Evolutionary conservation across 2,888 invertebrate species (phyloP).

Genomic region (Drosophila diplacantha): DNA sequence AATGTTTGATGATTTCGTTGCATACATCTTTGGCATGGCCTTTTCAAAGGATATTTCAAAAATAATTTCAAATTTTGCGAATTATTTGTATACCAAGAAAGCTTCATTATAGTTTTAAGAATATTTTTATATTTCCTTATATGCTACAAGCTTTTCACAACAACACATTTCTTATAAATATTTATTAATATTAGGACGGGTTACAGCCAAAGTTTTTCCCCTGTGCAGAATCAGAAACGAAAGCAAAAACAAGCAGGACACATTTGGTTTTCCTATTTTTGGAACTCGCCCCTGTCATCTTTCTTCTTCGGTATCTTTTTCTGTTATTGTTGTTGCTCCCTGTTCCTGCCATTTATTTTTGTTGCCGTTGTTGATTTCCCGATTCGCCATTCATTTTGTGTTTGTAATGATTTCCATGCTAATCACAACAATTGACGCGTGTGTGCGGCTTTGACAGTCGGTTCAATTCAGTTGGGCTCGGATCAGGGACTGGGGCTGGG

Average conservation of each 20-base stretch:
- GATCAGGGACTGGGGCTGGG: slow-evolving; percentile 2
- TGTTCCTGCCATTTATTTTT: slow-evolving; percentile 22
- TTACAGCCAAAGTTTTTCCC: too few relatives aligned
- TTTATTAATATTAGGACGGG: too few relatives aligned
- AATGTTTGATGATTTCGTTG: background rate
- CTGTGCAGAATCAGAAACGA: slow-evolving; percentile 33
- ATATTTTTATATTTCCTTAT: too few relatives aligned
- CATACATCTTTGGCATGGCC: too few relatives aligned
- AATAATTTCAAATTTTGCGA: too few relatives aligned
- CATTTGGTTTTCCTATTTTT: slow-evolving; percentile 57
- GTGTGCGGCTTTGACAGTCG: slow-evolving; percentile 49
- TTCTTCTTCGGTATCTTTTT: slow-evolving; percentile 16
- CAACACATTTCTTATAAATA: background rate
- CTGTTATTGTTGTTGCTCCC: background rate
- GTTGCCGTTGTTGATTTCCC: slow-evolving; percentile 43
- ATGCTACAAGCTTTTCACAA: too few relatives aligned
- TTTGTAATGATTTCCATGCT: slow-evolving; percentile 70
- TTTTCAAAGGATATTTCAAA: too few relatives aligned
- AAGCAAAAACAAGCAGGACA: slow-evolving; percentile 30
- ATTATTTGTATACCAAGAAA: too few relatives aligned
- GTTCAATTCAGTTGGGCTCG: slow-evolving; percentile 8
- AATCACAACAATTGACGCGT: slow-evolving; percentile 71
- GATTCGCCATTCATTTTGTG: slow-evolving; percentile 66
- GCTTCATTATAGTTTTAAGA: background rate
- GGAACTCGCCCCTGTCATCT: slow-evolving; percentile 45